Evolutionary conservation across 2,113 vertebrate species (phyloP), one percentile per base, ranked within the genome.

Genomic region (Chloroceryle aenea): DNA sequence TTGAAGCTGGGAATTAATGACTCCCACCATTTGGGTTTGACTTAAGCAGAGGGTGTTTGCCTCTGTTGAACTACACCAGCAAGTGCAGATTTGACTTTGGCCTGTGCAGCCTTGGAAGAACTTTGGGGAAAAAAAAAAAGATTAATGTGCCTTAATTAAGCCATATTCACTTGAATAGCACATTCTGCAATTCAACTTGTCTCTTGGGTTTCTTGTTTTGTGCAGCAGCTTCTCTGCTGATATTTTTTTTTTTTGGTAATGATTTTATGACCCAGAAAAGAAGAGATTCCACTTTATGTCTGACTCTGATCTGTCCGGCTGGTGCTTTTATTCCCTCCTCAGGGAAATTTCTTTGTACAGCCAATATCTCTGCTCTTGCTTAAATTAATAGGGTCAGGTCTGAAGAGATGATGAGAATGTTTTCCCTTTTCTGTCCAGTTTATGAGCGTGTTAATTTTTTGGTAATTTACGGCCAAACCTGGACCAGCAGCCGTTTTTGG

Each of bases 261-360:
- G 47, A 81, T 95, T 96, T 96, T 90, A 45, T 95, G 92, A 96
- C 96, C 95, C 77, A 97, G 94, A 97, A 97, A 97, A 94, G 4
- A 80, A 42, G 59, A 84, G 53, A 73, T 91, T 83, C 66, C 15
- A 12, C 95, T 97, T 87, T 91, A 75, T 0, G 0, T 59, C 69
- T 93, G 85, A 56, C 83, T 93, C 58, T 91, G 91, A 95, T 93
- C 89, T 87, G 47, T 93, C 43, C 73, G 85, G 50, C 63, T 63
- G 36, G 7, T 26, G 29, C 75, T 91, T 95, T 90, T 90, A 78
- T 94, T 90, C 82, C 38, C 74, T 91, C 87, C 8, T 0, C 85
- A 55, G 75, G 87, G 81, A 92, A 87, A 80, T 92, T 14, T 67
- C 89, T 93, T 92, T 95, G 62, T 76, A 53, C 38, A 80, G 84